Base-by-base conservation (phyloP, 2,888 invertebrate genomes). In the Cinara cedri region DNA sequence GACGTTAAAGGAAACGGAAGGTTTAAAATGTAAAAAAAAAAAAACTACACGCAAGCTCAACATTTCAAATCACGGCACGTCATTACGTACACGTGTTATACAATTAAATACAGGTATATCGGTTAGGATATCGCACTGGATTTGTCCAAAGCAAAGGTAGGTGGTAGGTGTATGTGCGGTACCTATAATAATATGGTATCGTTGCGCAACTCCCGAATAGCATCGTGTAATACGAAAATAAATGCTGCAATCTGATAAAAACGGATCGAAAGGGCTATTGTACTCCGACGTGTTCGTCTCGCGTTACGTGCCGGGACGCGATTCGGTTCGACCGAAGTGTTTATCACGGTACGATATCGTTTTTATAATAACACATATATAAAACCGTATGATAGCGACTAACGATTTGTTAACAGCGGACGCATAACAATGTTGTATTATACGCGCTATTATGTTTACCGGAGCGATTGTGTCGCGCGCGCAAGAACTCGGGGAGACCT, bases 171-270 rank as follows among this genome's bases (percentile, higher is more conserved):
- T 63, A 44, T 16, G 16, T 49, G 26, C 11, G n/a, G 11, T 68
- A n/a, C n/a, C n/a, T n/a, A n/a, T 49, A 49, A 26, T 68, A 51
- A 55, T 63, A 34, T 44, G 19, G 21, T 46, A 26, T 57, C 24
- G 13, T 71, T 72, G 54, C 21, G 74, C 16, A 65, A 74, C 19
- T 8, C 34, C 34, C 46, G 24, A 26, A 62, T 46, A 34, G 34
- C 34, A 54, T 14, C 21, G 11, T 11, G 62, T 42, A 54, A 71
- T 42, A 71, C 6, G 1, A 13, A 46, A 46, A 21, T 21, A 76
- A 46, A 46, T 54, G 55, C 66, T 46, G 57, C 57, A 68, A 76
- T 76, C 66, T n/a, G 57, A 66, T 68, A 76, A n/a, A n/a, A 46
- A 62, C 66, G 26, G 66, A 57, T 54, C 26, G 57, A 26, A 55